A percentile compares a stretch with the other conserved stretches of the same genome.
phyloP scores from a whole-genome alignment of 2,888 invertebrate genomes.

The Agrotis puta region DNA sequence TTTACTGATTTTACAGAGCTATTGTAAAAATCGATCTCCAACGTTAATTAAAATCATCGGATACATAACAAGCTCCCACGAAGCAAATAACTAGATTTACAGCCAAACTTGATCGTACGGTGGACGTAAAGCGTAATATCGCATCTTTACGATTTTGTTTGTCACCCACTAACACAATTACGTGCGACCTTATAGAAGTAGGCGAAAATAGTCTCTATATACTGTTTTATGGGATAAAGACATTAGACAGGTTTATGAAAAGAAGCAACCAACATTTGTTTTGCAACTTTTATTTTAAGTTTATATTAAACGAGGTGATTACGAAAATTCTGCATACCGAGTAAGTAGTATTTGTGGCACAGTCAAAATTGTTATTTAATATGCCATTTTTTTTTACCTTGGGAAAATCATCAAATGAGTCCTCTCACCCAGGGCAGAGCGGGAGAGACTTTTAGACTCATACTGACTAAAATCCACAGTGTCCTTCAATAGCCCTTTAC shows the following conservation, averaged over 20 bases:
- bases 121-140: slow-evolving; percentile 27
- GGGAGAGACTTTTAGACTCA: too few relatives aligned
- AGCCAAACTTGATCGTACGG: slow-evolving; percentile 15
- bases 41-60: not conserved
- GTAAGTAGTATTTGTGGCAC: too few relatives aligned
- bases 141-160: slow-evolving; percentile 56
- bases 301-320: too few relatives aligned
- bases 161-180: slow-evolving; percentile 34
- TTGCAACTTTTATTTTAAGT: not conserved
- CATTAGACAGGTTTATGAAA: not conserved
- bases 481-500: too few relatives aligned
- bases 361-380: too few relatives aligned
- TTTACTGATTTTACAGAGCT: too few relatives aligned
- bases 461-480: too few relatives aligned
- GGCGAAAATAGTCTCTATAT: slow-evolving; percentile 18
- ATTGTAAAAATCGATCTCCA: too few relatives aligned
- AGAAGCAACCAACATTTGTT: not conserved
- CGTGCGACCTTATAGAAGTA: not conserved
- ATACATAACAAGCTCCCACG: not conserved
- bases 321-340: too few relatives aligned
- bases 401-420: too few relatives aligned
- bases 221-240: not conserved
- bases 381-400: too few relatives aligned
- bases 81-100: slow-evolving; percentile 48
- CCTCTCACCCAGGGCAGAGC: too few relatives aligned